These are phyloP conservation scores for Nymphalis urticae DNA, from an alignment of 2,888 invertebrate species.

Conservation along the genomic window DNA sequence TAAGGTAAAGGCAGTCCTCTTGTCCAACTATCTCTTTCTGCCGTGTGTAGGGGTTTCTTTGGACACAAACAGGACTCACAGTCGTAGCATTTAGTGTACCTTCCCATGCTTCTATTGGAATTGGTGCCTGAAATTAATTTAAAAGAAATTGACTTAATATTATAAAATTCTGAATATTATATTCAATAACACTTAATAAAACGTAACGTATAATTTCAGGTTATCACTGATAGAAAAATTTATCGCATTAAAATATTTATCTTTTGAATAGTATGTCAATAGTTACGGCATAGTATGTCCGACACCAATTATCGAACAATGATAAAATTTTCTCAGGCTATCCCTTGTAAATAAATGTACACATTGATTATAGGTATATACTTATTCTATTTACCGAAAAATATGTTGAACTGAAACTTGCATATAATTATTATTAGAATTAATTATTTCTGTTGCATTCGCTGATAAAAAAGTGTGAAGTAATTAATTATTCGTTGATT, in stretches of 20 bases:
- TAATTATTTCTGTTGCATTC: no score
- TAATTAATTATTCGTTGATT: no score
- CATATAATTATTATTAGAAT: no score
- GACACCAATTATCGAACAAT: background rate
- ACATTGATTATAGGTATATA: background rate
- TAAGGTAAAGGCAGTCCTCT: conserved; percentile 93
- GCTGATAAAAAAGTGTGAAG: no score
- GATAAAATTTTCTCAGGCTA: conserved; percentile 4
- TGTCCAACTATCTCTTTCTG: conserved; percentile 84
- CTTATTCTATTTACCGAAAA: background rate
- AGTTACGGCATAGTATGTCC: background rate
- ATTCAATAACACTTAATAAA: no score
- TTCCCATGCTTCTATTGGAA: conserved; percentile 83
- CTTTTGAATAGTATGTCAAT: conserved; percentile 8
- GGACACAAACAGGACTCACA: conserved; percentile 87
- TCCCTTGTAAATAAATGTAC: background rate
- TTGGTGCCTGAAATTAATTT: conserved; percentile 80
- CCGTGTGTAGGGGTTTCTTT: conserved; percentile 86
- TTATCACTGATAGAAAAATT: background rate
- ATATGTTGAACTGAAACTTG: background rate
- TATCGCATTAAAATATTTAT: conserved; percentile 5
- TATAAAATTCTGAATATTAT: no score
- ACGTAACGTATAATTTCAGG: background rate
- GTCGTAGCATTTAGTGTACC: conserved; percentile 84
- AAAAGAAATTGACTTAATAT: background rate